Evolutionary conservation across 2,797 vertebrate species (phyloP), one percentile per base, ranked within the genome.

Genomic region (Peromyscus attwateri): DNA sequence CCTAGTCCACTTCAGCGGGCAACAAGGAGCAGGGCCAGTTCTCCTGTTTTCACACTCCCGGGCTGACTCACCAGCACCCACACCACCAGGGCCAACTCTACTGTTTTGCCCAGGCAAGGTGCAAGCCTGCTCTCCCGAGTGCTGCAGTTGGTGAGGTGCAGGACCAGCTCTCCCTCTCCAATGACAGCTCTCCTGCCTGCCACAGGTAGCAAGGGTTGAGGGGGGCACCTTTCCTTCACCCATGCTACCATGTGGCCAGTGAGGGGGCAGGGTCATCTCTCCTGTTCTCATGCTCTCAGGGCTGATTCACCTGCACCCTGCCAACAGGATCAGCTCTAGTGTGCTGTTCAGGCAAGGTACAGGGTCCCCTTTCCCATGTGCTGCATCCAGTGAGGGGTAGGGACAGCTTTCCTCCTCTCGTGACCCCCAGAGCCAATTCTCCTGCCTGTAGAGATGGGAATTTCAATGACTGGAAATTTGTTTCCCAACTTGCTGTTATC

Each of bases 401-500:
- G 31, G 66, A 68, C 66, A 68, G 27, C 66, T 68, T 31, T 34
- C 29, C 66, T 31, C 23, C 60, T 25, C 23, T 27, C 2, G 8
- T 62, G 60, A 25, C 23, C 60, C 23, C 60, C 60, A 62, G 60
- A 62, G 11, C 37, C 37, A 75, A 11, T 40, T 75, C 37, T 75
- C 23, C 71, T 40, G 23, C 37, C 40, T 75, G 23, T 94, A 89
- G 46, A 37, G 55, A 13, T 43, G 90, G 37, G 40, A 83, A 89
- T 96, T 92, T 95, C 64, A 87, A 82, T 13, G 60, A 34, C 76
- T 91, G 89, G 77, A 95, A 97, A 73, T 96, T 60, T 4, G 60
- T 92, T 96, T 96, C 83, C 87, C 87, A 96, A 87, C 7, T 87
- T 94, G 52, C 8, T 68, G 3, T 95, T 89, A 79, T 83, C 85